Conservation (phyloP, 2,888 invertebrate genomes). For the Melanotus villosus region DNA sequence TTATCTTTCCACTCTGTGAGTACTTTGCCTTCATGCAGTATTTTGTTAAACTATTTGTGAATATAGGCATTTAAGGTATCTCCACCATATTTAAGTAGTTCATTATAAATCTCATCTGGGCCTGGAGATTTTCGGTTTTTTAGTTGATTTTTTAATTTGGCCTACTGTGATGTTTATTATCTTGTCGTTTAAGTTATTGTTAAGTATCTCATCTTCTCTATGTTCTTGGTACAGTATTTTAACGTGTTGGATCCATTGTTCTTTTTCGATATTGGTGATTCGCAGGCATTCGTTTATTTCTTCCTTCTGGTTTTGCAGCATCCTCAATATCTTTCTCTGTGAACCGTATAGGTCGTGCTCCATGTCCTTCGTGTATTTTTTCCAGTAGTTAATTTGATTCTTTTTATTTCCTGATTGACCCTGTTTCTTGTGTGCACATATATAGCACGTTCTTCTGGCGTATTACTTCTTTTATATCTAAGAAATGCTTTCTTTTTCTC, state of each 20-base stretch:
- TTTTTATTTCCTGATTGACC: neutral
- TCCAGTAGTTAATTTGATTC: too few relatives aligned
- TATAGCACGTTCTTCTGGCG: neutral
- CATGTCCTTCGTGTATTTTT: too few relatives aligned
- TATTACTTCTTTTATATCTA: neutral
- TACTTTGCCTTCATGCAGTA: neutral
- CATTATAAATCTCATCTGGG: too few relatives aligned
- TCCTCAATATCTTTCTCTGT: neutral
- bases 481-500: neutral
- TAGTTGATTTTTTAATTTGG: neutral
- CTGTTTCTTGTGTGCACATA: neutral
- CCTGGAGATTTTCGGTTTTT: too few relatives aligned
- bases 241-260: conserved; percentile 2
- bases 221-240: too few relatives aligned
- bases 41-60: too few relatives aligned
- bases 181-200: too few relatives aligned
- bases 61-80: too few relatives aligned
- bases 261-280: neutral
- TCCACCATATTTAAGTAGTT: too few relatives aligned
- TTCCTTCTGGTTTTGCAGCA: neutral
- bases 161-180: neutral
- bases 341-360: neutral
- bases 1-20: neutral
- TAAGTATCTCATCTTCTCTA: too few relatives aligned
- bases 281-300: neutral